These are phyloP conservation scores for Desoria tigrina DNA, from an alignment of 2,888 invertebrate genomes.

Conservation along the genomic window DNA sequence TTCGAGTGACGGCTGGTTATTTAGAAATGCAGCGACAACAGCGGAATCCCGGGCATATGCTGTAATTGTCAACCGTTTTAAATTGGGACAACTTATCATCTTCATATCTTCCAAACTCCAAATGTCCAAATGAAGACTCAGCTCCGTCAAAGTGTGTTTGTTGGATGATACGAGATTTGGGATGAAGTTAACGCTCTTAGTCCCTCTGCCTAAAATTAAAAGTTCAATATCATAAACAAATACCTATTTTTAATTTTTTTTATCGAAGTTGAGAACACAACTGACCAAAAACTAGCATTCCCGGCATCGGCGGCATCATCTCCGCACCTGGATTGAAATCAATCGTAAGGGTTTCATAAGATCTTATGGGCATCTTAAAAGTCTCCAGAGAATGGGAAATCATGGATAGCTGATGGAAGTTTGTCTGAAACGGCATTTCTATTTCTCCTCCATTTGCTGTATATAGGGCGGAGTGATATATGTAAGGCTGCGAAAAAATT, in stretches of 20 bases:
- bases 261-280: too few species aligned
- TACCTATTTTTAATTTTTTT: too few species aligned
- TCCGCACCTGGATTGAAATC: too few species aligned
- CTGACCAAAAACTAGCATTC: too few species aligned
- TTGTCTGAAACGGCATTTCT: constrained; percentile 35
- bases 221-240: too few species aligned
- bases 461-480: constrained; percentile 15
- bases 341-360: too few species aligned
- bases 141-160: constrained; percentile 26
- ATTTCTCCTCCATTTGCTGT: constrained; percentile 27
- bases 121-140: constrained; percentile 33
- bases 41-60: constrained; percentile 14
- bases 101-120: constrained; percentile 35
- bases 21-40: constrained; percentile 29
- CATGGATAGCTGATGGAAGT: constrained; percentile 36
- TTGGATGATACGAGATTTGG: constrained; percentile 30
- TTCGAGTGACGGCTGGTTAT: constrained; percentile 38
- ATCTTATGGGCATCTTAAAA: constrained; percentile 27
- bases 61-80: constrained; percentile 30
- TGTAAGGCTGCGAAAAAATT: constrained; percentile 6
- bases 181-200: constrained; percentile 29
- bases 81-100: constrained; percentile 32
- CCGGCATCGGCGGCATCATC: too few species aligned
- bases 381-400: constrained; percentile 20
- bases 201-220: constrained; percentile 16